Base-by-base conservation (phyloP, 1,140 invertebrate species). In the Antheraea pernyi region DNA sequence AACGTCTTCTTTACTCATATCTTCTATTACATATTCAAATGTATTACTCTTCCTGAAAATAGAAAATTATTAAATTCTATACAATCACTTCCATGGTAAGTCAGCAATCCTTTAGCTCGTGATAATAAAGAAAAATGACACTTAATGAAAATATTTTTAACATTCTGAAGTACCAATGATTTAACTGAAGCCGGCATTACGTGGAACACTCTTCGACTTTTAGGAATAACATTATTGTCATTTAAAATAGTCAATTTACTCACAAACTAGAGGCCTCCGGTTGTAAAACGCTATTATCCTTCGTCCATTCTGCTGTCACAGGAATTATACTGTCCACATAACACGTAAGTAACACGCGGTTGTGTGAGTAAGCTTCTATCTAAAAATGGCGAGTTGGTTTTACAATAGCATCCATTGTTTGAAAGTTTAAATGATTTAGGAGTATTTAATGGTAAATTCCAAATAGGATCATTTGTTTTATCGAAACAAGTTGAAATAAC, bases 271-370 rank as follows among this genome's bases (percentile, higher is more conserved):
- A 81, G 46, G 79, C 77, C 9, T 75, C 75, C 16, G 70, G 60
- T 59, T 82, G 77, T 18, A 86, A 18, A 0, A 61, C 77, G 0
- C 46, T 48, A 2, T 61, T 66, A 42, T 83, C 77, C 69, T 74
- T 85, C 22, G 76, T 85, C 92, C 92, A 93, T 62, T 68, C 69
- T 0, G 78, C 84, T 3, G 68, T 73, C 3, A 90, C 77, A 0
- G 91, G 91, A 3, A 91, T 87, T 37, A 91, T 64, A 60, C 90
- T 92, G 61, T 91, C 88, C 39, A 91, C 82, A 9, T 68, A 71
- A 62, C 91, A 93, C 11, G 65, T 67, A 3, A 92, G 67, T 0
- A 79, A 69, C 13, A 88, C 81, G 0, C 78, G 73, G 46, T 81
- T 72, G 67, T 86, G 85, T 0, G 73, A 59, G 7, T 71, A 77